A percentile compares a stretch with the other conserved stretches of the same genome.
phyloP scores from a whole-genome alignment of 2,113 vertebrate genomes.

The Serinus canaria region DNA sequence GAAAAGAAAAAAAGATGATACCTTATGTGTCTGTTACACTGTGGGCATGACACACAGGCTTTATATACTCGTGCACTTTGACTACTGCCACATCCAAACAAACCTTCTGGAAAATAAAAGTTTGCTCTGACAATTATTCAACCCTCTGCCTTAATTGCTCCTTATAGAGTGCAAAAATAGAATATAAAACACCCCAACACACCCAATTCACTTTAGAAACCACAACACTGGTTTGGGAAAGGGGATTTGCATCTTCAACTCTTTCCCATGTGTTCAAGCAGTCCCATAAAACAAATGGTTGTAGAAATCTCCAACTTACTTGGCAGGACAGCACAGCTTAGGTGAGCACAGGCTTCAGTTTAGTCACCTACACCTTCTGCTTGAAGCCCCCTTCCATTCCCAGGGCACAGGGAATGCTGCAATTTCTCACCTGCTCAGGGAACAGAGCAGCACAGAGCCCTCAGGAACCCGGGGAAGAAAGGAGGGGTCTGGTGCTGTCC shows the following conservation, averaged over 20 bases:
- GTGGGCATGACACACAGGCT: fast-evolving
- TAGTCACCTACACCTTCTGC: fast-evolving
- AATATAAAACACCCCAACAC: fast-evolving
- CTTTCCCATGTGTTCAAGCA: fast-evolving
- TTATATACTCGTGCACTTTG: fast-evolving
- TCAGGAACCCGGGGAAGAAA: fast-evolving
- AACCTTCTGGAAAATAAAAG: background rate
- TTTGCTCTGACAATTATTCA: background rate
- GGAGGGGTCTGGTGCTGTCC: fast-evolving
- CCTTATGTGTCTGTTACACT: fast-evolving
- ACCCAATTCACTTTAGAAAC: background rate
- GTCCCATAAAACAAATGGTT: fast-evolving
- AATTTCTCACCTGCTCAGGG: fast-evolving
- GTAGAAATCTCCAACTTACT: background rate
- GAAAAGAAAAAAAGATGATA: background rate
- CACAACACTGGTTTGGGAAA: background rate
- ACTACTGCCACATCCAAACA: background rate
- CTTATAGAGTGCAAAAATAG: fast-evolving
- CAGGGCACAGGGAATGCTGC: fast-evolving
- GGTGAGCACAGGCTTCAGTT: background rate
- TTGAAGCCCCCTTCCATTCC: fast-evolving
- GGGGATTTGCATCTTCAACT: fast-evolving
- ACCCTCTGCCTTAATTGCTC: fast-evolving
- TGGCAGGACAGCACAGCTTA: fast-evolving
- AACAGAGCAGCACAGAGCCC: fast-evolving